Evolutionary conservation across 2,797 vertebrate species (phyloP), one percentile per base, ranked within the genome.

Genomic region (Characodon lateralis): DNA sequence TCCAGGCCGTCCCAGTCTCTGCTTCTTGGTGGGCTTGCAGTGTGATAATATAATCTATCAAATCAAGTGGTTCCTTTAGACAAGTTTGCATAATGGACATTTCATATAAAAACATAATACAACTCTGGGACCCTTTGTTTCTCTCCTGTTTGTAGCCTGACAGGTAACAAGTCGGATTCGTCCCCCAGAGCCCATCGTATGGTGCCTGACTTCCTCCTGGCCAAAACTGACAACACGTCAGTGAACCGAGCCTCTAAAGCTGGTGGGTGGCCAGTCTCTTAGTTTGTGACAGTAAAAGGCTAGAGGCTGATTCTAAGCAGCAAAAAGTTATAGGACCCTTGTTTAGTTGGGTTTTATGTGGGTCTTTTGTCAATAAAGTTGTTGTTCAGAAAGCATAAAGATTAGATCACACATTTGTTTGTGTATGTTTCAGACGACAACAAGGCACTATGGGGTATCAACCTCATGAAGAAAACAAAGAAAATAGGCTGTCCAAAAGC

Each of bases 381-480:
- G n/a, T 18, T 28, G 31, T 16, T 16, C 26, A 46, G 6, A 50
- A 50, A 6, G 14, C 14, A 50, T 18, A 63, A 63, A 41, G 35
- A 66, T 41, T 66, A 22, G 3, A 66, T 10, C 2, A 2, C 39
- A 66, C 8, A 39, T 39, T 43, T 1, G 41, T 35, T 76, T 75
- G 7, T 63, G 31, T 0, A 35, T 35, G 35, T 4, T 6, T 53
- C 89, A 97, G 97, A 98, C 88, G 97, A 97, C 43, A 95, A 91
- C 84, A 98, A 96, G 92, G 88, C 95, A 0, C 91, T 96, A 0
- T 99, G 98, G 98, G 95, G 97, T 80, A 99, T 99, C 90, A 96
- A 97, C 87, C 96, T 98, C 85, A 98, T 98, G 96, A 99, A 98
- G 93, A 99, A 98, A 90, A 94, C 95, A 72, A 99, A 97, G 91